Evolutionary conservation across 2,888 invertebrate species (phyloP), one percentile per base, ranked within the genome.

Genomic region (Ryuthela nishihirai): DNA sequence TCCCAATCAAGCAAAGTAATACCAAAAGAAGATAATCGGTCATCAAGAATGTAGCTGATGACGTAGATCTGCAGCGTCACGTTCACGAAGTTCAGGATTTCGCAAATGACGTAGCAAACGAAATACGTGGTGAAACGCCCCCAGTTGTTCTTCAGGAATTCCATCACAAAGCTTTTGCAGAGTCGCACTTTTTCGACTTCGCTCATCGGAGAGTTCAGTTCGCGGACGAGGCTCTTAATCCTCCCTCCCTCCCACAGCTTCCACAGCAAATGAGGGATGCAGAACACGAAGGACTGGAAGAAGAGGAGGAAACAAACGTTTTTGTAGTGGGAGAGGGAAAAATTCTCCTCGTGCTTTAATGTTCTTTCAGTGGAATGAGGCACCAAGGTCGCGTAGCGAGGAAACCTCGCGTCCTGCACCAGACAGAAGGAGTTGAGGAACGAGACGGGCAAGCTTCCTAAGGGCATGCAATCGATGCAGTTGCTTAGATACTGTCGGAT

Each of bases 231-330:
- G n/a, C n/a, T n/a, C n/a, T n/a, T n/a, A n/a, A n/a, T n/a, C n/a
- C n/a, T n/a, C n/a, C n/a, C n/a, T n/a, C n/a, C n/a, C n/a, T n/a
- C n/a, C n/a, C n/a, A n/a, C n/a, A 89, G 88, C 80, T 93, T 92
- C 93, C 93, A 93, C 71, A 93, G 80, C 92, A 92, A 93, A 70
- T 92, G 83, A 54, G 93, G 93, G 65, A 91, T 88, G 80, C 93
- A 93, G 79, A 93, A 93, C 72, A 92, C 79, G 77, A 92, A 88
- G 73, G 92, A 91, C 90, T 93, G 82, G 78, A 92, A 87, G 79
- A 92, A 93, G 75, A 93, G 84, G 81, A 91, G 91, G 82, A 93
- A 93, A 81, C 92, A 91, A 78, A 93, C n/a, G n/a, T n/a, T n/a
- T n/a, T n/a, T n/a, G n/a, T n/a, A n/a, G n/a, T n/a, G n/a, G n/a